Evolutionary conservation across 2,113 vertebrate genomes (phyloP).

Genomic region (Choloepus hoffmanni): DNA sequence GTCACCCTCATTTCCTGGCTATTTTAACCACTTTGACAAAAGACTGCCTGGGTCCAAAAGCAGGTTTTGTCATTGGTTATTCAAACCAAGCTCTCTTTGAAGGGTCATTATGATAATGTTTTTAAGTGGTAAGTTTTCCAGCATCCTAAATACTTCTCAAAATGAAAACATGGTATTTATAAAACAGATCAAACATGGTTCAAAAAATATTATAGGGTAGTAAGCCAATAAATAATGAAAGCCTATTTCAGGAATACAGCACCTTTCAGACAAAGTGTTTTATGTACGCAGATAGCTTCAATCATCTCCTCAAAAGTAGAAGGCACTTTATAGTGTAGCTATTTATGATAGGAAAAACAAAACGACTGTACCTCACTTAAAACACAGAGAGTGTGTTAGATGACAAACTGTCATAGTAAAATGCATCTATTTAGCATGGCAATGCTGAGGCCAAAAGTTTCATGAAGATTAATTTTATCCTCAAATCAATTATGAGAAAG

Average conservation of each 20-base stretch:
- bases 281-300: conserved; percentile 41
- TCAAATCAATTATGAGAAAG: conserved; percentile 61
- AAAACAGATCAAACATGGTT: conserved; percentile 65
- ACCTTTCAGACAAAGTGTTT: conserved; percentile 61
- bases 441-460: conserved; percentile 50
- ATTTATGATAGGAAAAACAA: conserved; percentile 50
- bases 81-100: conserved; percentile 29
- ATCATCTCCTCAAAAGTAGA: conserved; percentile 34
- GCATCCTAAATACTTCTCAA: conserved; percentile 56
- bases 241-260: conserved; percentile 38
- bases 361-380: conserved; percentile 28
- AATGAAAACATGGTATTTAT: conserved; percentile 71
- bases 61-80: background rate
- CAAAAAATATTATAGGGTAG: conserved; percentile 39
- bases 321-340: background rate
- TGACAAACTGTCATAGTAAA: conserved; percentile 52
- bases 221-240: conserved; percentile 70
- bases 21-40: background rate
- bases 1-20: background rate
- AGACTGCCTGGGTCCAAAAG: background rate
- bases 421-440: conserved; percentile 27
- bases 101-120: conserved; percentile 58
- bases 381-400: conserved; percentile 26
- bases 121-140: conserved; percentile 64
- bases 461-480: conserved; percentile 57